Evolutionary conservation across 92 coral and sea anemone species (phyloP), one percentile per base, ranked within the genome.

Genomic region (Phenganax marumi): DNA sequence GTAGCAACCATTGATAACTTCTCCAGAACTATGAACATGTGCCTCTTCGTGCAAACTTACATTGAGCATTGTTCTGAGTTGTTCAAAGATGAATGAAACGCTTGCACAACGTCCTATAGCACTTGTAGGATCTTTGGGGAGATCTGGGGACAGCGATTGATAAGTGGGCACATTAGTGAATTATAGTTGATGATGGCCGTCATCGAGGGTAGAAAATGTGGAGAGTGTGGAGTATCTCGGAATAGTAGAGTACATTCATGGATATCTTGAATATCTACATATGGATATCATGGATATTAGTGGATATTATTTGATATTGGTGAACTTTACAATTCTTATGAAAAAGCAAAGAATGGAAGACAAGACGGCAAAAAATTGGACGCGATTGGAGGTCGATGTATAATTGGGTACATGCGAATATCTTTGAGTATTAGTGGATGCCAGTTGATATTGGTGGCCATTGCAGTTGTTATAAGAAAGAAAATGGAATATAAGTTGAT

Each of bases 1-100:
- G 88, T 95, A 65, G 85, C 88, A 56, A 85, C 91, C 1, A 66
- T 95, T 21, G 90, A 90, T 23, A 74, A 82, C 52, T 92, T 95
- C 87, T 90, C 91, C 0, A 70, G 88, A 12, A 93, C 89, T 23
- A 90, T 95, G 97, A 92, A 90, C 88, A 89, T 86, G 84, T 89
- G 97, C 12, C 86, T 95, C 4, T 95, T 95, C 73, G 87, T 95
- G 12, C 98, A 92, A 72, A 92, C 97, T 14, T 95, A 97, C 90
- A 92, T 95, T 81, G 98, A 95, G 79, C 93, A 95, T 80, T 95
- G 98, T 46, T 92, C 84, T 19, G 93, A 92, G 83, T 74, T 95
- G 51, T 95, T 95, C 76, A 91, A 87, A 39, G 95, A 89, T 17
- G 92, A 85, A 0, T 78, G n/a, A 65, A 17, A 3, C 3, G 23